Evolutionary conservation across 2,888 invertebrate genomes (phyloP), one percentile per base, ranked within the genome.

Genomic region (Eugnorisma glareosa): DNA sequence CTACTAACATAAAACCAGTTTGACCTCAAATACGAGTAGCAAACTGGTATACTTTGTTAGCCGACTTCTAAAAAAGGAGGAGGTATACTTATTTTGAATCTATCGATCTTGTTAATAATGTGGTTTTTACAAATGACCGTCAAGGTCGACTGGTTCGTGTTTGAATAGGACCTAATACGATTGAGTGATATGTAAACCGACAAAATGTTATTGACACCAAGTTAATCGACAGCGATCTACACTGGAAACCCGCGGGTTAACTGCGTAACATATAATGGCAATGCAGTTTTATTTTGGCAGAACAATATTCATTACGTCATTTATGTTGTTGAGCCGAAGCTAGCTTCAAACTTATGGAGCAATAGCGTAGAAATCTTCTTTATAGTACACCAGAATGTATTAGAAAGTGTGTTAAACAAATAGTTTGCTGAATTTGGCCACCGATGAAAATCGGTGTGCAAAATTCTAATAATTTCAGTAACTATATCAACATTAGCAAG

Each of bases 101-200:
- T 68, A 67, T n/a, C n/a, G n/a, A n/a, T n/a, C n/a, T n/a, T n/a
- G 68, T 75, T 67, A 70, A 79, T 74, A 79, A 75, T 77, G 69
- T 51, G 59, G 64, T 71, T 71, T 76, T 73, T 67, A 37, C 13
- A 67, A 82, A 79, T 74, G 59, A 59, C 40, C 74, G 54, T 64
- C 82, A 85, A 82, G 87, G 85, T 77, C 48, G 31, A 74, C 77
- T 37, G 43, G 71, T 15, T n/a, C 24, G n/a, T 61, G 45, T 85
- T 75, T 82, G 71, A 78, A 85, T 78, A 81, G 76, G 61, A 61
- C 48, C 37, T 77, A 61, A 74, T 74, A 48, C n/a, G n/a, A 48
- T 40, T 64, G 40, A 54, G 43, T 45, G 21, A 35, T 73, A 31
- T 51, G 48, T 77, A 43, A 73, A 64, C 31, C 21, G n/a, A 59